Evolutionary conservation across 2,888 invertebrate genomes (phyloP), one percentile per base, ranked within the genome.

Genomic region (Lacanobia wlatinum): DNA sequence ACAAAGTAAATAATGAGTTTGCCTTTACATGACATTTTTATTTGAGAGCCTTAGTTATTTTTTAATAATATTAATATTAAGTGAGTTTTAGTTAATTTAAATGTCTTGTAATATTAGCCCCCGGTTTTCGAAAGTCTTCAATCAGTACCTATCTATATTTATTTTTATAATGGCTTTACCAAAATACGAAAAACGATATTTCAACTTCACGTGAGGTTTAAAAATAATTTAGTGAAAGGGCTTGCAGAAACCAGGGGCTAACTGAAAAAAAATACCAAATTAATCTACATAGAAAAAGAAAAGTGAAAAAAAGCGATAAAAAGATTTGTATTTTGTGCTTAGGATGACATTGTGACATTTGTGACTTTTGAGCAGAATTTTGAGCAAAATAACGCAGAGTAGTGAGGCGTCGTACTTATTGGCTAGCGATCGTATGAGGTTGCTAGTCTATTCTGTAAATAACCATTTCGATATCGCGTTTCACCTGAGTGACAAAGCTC

Each of bases 51-150:
- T 40, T 53, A 21, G 5, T 55, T 12, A 59, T 55, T 34, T 7
- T 46, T 70, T 34, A 7, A 28, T 40, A 9, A 28, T 5, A 28
- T 46, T 10, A 23, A 21, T 48, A 40, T 53, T 43, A 4, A 64
- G 4, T 23, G 28, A 46, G 14, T 55, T 14, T 1, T 5, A 55
- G 21, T 67, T 67, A 34, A 14, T 14, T n/a, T 56, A 28, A 67
- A 70, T 48, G 28, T 18, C 28, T 14, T 69, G 14, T 34, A 28
- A 48, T n/a, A 0, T 2, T 14, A 56, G 21, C 16, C 46, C 28
- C 18, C 48, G 56, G 48, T 70, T 70, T 70, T 40, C 14, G 14
- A 43, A 70, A 50, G 50, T n/a, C 50, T 50, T n/a, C 9, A 21
- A 10, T 43, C 14, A 16, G 43, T 43, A 28, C 28, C 28, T 28